Evolutionary conservation across 2,797 vertebrate species (phyloP).

Genomic region (Sphenopsis melanotis): DNA sequence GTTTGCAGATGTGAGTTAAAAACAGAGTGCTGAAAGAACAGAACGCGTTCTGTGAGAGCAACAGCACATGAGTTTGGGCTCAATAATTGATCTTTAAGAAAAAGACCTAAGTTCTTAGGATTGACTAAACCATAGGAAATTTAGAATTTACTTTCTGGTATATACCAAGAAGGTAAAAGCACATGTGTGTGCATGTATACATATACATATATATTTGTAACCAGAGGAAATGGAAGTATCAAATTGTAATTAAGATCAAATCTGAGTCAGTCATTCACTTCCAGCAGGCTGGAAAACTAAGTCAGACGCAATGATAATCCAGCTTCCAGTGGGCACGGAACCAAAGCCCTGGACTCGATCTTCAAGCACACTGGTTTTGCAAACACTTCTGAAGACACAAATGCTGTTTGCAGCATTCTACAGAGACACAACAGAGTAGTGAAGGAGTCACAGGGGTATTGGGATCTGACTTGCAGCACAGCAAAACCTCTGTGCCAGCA

Average conservation of each 20-base stretch:
- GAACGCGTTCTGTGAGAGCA: neutral
- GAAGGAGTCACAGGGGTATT: neutral
- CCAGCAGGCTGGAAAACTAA: neutral
- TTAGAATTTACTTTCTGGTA: neutral
- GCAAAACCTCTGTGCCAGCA: neutral
- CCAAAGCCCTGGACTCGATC: neutral
- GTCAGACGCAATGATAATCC: neutral
- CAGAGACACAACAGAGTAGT: neutral
- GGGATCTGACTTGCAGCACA: neutral
- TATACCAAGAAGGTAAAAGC: neutral
- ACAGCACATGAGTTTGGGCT: neutral
- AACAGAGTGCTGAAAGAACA: neutral
- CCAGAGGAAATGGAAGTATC: neutral
- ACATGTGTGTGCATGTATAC: fast-evolving
- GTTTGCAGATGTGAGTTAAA: neutral
- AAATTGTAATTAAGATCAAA: neutral
- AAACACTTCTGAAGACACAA: neutral
- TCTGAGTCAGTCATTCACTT: neutral
- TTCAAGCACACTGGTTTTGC: neutral
- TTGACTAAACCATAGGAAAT: neutral
- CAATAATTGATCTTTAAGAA: neutral
- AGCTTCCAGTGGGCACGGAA: neutral
- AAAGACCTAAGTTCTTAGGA: neutral
- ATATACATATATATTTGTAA: too few species aligned
- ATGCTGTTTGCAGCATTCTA: neutral